Evolutionary conservation across 1,140 invertebrate species (phyloP).

Genomic region (Platyscapa corneri): DNA sequence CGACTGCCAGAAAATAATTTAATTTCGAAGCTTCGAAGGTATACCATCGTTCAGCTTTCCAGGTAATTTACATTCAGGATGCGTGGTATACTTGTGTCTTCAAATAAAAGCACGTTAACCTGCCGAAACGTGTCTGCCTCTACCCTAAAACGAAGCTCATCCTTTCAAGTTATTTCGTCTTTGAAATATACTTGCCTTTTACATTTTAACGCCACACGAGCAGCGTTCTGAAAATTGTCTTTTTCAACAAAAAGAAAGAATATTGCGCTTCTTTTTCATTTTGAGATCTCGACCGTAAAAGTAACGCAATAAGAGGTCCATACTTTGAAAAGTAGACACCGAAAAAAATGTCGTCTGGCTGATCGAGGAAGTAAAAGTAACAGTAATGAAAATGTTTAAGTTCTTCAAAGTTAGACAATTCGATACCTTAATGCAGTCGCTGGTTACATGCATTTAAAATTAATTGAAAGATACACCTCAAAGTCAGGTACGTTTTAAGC

Average conservation of each 20-base stretch:
- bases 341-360: neutral
- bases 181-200: neutral
- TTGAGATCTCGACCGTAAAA: neutral
- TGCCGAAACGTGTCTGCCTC: neutral
- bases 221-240: too few relatives aligned
- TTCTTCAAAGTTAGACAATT: neutral
- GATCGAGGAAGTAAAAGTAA: neutral
- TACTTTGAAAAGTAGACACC: neutral
- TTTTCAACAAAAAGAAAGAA: neutral
- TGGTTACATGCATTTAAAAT: neutral
- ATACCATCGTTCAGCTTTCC: neutral
- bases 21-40: neutral
- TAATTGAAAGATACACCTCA: neutral
- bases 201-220: too few relatives aligned
- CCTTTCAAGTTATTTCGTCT: neutral
- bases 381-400: neutral
- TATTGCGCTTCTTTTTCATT: neutral
- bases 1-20: neutral
- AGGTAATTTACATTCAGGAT: neutral
- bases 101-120: neutral
- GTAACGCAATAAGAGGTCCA: neutral
- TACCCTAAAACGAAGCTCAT: neutral
- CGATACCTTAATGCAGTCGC: neutral
- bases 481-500: neutral
- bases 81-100: neutral